Conservation (phyloP, 2,797 vertebrate genomes). For the Pipistrellus kuhlii region DNA sequence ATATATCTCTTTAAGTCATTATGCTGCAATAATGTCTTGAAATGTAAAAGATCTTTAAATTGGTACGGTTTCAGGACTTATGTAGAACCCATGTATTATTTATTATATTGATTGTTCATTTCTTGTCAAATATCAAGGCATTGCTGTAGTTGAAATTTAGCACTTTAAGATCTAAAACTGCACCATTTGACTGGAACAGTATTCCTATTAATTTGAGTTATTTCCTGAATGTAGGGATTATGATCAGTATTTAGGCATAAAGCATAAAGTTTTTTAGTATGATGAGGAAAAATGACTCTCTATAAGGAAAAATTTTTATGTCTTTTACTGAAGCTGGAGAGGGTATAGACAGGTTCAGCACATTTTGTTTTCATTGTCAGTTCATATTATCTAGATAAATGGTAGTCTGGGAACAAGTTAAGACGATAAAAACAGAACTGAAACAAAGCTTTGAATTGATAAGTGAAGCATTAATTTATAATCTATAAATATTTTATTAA, state of each 20-base stretch:
- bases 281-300: slow-evolving; percentile 60
- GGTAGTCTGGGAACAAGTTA: slow-evolving; percentile 60
- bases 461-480: slow-evolving; percentile 61
- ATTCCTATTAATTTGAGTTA: slow-evolving; percentile 65
- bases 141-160: slow-evolving; percentile 66
- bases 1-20: slow-evolving; percentile 51
- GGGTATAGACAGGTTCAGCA: slow-evolving; percentile 15
- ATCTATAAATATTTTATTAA: slow-evolving; percentile 69
- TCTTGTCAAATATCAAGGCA: slow-evolving; percentile 52
- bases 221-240: slow-evolving; percentile 52
- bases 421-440: neutral
- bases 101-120: slow-evolving; percentile 29
- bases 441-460: slow-evolving; percentile 48
- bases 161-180: slow-evolving; percentile 50
- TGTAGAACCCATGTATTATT: neutral
- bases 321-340: slow-evolving; percentile 76
- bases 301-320: slow-evolving; percentile 78
- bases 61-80: slow-evolving; percentile 45
- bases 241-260: slow-evolving; percentile 33
- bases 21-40: slow-evolving; percentile 39
- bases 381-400: slow-evolving; percentile 56
- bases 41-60: slow-evolving; percentile 32
- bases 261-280: slow-evolving; percentile 66
- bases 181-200: slow-evolving; percentile 79
- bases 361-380: slow-evolving; percentile 49